These are phyloP conservation scores for Helicoverpa armigera DNA, from an alignment of 1,140 invertebrate species.

Conservation along the genomic window DNA sequence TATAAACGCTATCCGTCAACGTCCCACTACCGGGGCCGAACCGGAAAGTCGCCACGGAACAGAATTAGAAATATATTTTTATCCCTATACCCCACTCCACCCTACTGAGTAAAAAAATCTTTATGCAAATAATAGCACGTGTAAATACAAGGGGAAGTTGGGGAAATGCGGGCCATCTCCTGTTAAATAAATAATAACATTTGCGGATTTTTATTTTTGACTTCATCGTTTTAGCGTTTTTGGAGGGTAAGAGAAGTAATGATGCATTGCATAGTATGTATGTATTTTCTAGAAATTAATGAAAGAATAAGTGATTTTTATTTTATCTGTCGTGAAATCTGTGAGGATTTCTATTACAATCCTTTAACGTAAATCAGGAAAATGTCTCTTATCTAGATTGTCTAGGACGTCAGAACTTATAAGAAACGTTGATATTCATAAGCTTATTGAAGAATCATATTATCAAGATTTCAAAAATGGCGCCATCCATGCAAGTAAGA, in stretches of 20 bases:
- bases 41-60: conserved; percentile 75
- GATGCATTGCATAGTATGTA: conserved; percentile 29
- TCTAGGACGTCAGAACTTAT: no score
- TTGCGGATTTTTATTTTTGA: conserved; percentile 35
- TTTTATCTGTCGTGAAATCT: no score
- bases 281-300: conserved; percentile 50
- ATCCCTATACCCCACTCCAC: conserved; percentile 70
- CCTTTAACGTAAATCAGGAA: no score
- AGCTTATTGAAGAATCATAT: background rate
- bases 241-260: conserved; percentile 46
- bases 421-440: no score
- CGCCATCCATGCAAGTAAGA: background rate
- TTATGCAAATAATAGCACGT: conserved; percentile 85
- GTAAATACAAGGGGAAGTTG: conserved; percentile 73
- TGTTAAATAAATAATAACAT: conserved; percentile 62
- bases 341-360: no score
- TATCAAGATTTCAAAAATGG: background rate
- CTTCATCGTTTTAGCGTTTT: conserved; percentile 33
- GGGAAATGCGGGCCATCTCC: conserved; percentile 56
- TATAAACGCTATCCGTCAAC: conserved; percentile 77
- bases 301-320: no score
- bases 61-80: conserved; percentile 86
- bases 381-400: no score
- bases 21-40: conserved; percentile 66
- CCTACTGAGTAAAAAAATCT: conserved; percentile 71